Evolutionary conservation across 1,140 invertebrate genomes (phyloP).

Genomic region (Papilio aristodemus): DNA sequence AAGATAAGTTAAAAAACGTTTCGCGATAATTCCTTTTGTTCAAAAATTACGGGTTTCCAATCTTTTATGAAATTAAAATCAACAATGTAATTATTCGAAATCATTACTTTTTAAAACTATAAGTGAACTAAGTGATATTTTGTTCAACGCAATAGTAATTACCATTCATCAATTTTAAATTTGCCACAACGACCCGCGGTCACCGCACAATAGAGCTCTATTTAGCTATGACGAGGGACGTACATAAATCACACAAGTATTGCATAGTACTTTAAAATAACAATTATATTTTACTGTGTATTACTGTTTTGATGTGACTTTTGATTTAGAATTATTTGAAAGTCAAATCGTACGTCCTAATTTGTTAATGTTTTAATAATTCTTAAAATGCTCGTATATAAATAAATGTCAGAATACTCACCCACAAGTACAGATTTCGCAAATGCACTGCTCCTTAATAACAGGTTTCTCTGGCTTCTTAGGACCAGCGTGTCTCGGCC

Average conservation of each 20-base stretch:
- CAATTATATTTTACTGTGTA: neutral
- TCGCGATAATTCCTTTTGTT: constrained; percentile 12
- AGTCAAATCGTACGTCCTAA: neutral
- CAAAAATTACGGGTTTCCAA: neutral
- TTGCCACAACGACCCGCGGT: constrained; percentile 19
- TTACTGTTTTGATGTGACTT: neutral
- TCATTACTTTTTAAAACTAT: no score
- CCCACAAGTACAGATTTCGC: constrained; percentile 95
- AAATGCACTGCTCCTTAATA: constrained; percentile 90
- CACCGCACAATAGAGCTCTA: constrained; percentile 2
- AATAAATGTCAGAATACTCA: constrained; percentile 80
- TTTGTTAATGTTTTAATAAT: no score
- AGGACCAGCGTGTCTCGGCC: constrained; percentile 64
- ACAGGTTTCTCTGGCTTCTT: constrained; percentile 76
- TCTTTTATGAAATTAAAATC: no score
- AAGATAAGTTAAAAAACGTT: constrained; percentile 19
- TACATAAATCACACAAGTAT: neutral
- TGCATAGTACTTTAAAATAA: constrained; percentile 6
- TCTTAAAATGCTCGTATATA: neutral
- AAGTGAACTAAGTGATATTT: no score
- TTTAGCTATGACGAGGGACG: constrained; percentile 15
- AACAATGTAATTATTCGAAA: no score
- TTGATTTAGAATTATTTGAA: neutral
- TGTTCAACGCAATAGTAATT: neutral
- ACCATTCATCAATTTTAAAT: constrained; percentile 17